Conservation (phyloP, 2,888 invertebrate genomes). For the Blera fallax region DNA sequence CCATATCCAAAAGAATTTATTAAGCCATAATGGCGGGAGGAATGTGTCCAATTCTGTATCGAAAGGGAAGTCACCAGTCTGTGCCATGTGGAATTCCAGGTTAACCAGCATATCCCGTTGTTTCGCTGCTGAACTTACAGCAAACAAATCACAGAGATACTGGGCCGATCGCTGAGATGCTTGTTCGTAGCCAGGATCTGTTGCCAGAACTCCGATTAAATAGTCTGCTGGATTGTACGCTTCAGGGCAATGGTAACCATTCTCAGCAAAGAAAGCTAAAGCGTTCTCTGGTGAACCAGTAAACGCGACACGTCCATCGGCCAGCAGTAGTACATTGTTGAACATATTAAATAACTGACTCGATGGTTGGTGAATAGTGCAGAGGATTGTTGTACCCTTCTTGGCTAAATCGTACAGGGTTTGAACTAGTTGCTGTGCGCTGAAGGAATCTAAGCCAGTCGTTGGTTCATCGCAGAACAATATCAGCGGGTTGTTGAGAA, state of each 20-base stretch:
- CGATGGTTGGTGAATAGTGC: slow-evolving; percentile 97
- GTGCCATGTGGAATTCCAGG: slow-evolving; percentile 87
- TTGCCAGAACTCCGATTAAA: slow-evolving; percentile 91
- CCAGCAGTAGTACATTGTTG: slow-evolving; percentile 89
- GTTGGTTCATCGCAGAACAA: slow-evolving; percentile 98
- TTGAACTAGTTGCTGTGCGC: slow-evolving; percentile 91
- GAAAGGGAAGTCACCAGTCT: slow-evolving; percentile 82
- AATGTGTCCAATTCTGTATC: slow-evolving; percentile 79
- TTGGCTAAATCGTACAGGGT: slow-evolving; percentile 87
- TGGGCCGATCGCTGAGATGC: slow-evolving; percentile 87
- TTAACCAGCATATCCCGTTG: slow-evolving; percentile 89
- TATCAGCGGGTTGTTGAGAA: slow-evolving; percentile 93
- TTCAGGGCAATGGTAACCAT: slow-evolving; percentile 89
- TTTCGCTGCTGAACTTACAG: slow-evolving; percentile 89
- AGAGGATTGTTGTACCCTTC: slow-evolving; percentile 92
- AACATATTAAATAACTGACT: slow-evolving; percentile 93
- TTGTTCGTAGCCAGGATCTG: slow-evolving; percentile 89
- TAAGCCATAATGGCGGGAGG: slow-evolving; percentile 86
- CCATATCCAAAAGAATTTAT: slow-evolving; percentile 89
- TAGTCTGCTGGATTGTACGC: slow-evolving; percentile 96
- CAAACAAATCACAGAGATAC: slow-evolving; percentile 89
- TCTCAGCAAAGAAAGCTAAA: slow-evolving; percentile 88
- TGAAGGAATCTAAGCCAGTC: slow-evolving; percentile 95
- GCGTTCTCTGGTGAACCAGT: slow-evolving; percentile 88
- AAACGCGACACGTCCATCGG: slow-evolving; percentile 93